phyloP scores from a whole-genome alignment of 2,888 invertebrate species.

The Phengaris alcon region DNA sequence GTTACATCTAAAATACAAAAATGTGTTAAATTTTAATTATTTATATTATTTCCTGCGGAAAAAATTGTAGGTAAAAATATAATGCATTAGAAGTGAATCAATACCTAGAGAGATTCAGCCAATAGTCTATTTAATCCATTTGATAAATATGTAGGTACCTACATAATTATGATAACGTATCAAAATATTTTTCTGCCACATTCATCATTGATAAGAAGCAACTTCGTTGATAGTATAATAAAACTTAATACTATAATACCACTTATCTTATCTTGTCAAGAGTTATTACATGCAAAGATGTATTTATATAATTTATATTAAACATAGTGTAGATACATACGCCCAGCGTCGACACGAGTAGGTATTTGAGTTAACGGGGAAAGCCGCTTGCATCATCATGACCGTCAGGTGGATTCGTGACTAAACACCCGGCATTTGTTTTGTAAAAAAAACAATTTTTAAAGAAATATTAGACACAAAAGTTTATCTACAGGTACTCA shows the following conservation, averaged over 20 bases:
- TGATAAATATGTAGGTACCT: not conserved
- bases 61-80: not conserved
- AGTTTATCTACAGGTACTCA: too few relatives aligned
- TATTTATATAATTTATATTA: conserved; percentile 10
- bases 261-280: conserved; percentile 20
- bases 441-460: too few relatives aligned
- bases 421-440: too few relatives aligned
- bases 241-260: conserved; percentile 23
- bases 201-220: conserved; percentile 21
- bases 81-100: not conserved
- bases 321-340: not conserved
- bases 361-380: not conserved
- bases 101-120: not conserved
- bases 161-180: not conserved
- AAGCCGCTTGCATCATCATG: conserved; percentile 4
- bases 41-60: too few relatives aligned
- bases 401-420: not conserved
- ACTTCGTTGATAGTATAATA: conserved; percentile 18
- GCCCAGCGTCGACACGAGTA: not conserved
- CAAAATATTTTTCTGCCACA: conserved; percentile 18
- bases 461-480: too few relatives aligned
- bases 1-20: too few relatives aligned
- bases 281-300: conserved; percentile 8
- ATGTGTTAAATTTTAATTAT: too few relatives aligned
- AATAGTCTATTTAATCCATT: not conserved